Evolutionary conservation across 2,888 invertebrate species (phyloP).

Genomic region (Cinara cedri): DNA sequence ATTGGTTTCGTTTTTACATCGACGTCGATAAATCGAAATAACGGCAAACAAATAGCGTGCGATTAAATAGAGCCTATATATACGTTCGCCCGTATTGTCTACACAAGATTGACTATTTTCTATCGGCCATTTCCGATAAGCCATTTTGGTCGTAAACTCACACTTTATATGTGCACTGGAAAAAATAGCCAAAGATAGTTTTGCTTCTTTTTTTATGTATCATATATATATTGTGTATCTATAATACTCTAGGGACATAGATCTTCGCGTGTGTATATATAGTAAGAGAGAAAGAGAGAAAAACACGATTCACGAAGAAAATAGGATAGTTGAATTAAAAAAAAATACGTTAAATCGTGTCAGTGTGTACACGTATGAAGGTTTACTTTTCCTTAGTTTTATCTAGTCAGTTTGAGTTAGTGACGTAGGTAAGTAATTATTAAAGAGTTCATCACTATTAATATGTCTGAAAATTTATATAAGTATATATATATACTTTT

Average conservation of each 20-base stretch:
- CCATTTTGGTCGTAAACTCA: slow-evolving; percentile 6
- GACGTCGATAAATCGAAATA: slow-evolving; percentile 10
- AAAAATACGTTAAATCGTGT: background rate
- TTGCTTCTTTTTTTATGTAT: background rate
- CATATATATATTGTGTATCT: no score
- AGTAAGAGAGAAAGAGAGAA: no score
- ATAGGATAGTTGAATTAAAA: background rate
- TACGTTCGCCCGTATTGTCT: slow-evolving; percentile 22
- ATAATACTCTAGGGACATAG: background rate
- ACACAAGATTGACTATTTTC: slow-evolving; percentile 9
- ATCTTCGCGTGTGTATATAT: background rate
- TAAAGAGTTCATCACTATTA: background rate
- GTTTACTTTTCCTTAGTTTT: background rate
- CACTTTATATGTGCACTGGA: background rate
- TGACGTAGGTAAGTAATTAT: background rate
- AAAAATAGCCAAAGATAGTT: background rate
- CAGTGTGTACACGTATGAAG: no score
- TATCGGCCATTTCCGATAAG: slow-evolving; percentile 21
- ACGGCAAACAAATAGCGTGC: slow-evolving; percentile 3
- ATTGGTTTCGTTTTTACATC: slow-evolving; percentile 4
- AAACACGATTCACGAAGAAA: background rate
- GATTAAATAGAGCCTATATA: slow-evolving; percentile 11
- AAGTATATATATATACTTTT: no score
- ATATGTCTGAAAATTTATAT: slow-evolving; percentile 11
- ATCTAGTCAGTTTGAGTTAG: background rate